phyloP scores from a whole-genome alignment of 2,888 invertebrate species.

The Drosophila eohydei region DNA sequence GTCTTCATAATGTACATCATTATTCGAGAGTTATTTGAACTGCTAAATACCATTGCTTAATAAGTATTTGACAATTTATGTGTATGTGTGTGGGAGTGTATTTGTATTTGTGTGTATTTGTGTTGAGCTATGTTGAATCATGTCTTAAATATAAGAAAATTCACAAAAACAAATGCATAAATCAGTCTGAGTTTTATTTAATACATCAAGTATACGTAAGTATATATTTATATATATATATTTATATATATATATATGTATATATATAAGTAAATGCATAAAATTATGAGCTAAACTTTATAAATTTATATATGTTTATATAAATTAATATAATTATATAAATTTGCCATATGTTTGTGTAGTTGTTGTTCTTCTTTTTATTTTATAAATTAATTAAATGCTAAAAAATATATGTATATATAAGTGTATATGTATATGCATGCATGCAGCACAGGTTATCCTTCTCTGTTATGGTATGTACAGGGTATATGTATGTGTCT shows the following conservation, averaged over 20 bases:
- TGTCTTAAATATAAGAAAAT: slow-evolving; percentile 42
- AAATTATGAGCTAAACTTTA: slow-evolving; percentile 30
- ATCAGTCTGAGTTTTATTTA: slow-evolving; percentile 74
- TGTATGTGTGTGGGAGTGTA: slow-evolving; percentile 4
- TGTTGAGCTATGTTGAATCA: slow-evolving; percentile 44
- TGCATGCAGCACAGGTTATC: slow-evolving; percentile 14
- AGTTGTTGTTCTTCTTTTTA: background rate
- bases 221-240: slow-evolving; percentile 1
- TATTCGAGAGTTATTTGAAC: background rate
- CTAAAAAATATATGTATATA: slow-evolving; percentile 50
- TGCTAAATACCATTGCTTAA: background rate
- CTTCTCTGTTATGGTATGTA: slow-evolving; percentile 45
- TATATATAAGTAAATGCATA: slow-evolving; percentile 53
- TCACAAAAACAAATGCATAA: slow-evolving; percentile 69
- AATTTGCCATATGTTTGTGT: background rate
- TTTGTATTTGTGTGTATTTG: slow-evolving; percentile 21
- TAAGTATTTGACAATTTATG: slow-evolving; percentile 9
- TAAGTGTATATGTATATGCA: slow-evolving; percentile 36
- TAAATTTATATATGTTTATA: slow-evolving; percentile 9
- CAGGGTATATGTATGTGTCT: slow-evolving; percentile 39
- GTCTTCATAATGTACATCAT: background rate
- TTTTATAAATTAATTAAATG: slow-evolving; percentile 53
- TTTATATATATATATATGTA: slow-evolving; percentile 3
- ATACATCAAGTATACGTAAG: slow-evolving; percentile 48
- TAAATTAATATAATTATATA: slow-evolving; percentile 22